Evolutionary conservation across 2,797 vertebrate species (phyloP).

Genomic region (Craterocephalus amniculus): DNA sequence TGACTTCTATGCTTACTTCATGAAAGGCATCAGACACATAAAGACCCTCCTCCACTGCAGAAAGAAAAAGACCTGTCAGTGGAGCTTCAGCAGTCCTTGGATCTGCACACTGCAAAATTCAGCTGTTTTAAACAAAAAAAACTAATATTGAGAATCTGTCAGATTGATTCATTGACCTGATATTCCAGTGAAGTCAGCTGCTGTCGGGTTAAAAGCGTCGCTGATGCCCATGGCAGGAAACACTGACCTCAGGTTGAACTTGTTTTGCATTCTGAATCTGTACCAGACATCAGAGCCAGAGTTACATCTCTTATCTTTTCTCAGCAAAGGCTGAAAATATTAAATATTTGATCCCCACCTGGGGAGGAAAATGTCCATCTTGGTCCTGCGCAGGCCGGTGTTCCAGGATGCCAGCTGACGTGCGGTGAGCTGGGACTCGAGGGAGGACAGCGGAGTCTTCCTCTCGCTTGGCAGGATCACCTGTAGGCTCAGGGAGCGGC

Average conservation of each 20-base stretch:
- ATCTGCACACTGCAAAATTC: background rate
- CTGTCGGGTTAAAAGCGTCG: conserved; percentile 86
- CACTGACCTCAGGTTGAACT: conserved; percentile 87
- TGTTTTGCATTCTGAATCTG: conserved; percentile 90
- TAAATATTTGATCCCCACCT: conserved; percentile 76
- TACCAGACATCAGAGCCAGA: background rate
- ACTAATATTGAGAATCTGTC: background rate
- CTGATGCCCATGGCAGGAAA: conserved; percentile 88
- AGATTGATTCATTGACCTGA: conserved; percentile 80
- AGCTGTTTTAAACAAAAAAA: too few species aligned
- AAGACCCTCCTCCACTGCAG: conserved; percentile 84
- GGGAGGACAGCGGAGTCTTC: conserved; percentile 78
- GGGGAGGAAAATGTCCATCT: conserved; percentile 91
- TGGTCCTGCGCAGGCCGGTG: conserved; percentile 82
- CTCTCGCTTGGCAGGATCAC: conserved; percentile 86
- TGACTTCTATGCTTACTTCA: conserved; percentile 89
- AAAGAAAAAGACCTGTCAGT: conserved; percentile 5
- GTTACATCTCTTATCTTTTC: background rate
- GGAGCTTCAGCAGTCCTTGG: background rate
- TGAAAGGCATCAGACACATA: conserved; percentile 91
- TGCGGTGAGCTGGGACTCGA: conserved; percentile 85
- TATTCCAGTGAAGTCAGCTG: conserved; percentile 90
- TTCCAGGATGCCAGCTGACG: conserved; percentile 84
- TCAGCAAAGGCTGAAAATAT: background rate
- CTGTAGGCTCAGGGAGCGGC: conserved; percentile 84